Conservation (phyloP, 2,797 vertebrate genomes). For the Sciurus vulgaris region DNA sequence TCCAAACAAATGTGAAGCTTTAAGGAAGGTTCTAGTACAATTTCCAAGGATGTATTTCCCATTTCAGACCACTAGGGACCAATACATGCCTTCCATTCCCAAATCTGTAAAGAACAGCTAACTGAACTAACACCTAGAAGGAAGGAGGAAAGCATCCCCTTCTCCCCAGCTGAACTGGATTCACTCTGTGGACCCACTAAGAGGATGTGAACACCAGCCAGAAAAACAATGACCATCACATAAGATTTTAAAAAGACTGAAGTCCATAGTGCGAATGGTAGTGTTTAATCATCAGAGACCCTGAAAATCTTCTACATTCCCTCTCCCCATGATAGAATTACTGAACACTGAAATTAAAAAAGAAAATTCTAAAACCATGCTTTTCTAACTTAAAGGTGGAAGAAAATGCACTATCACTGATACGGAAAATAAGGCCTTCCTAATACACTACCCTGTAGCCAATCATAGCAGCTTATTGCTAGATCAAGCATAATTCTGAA, state of each 20-base stretch:
- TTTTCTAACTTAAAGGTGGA: not conserved
- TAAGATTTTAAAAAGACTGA: not conserved
- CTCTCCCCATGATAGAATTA: not conserved
- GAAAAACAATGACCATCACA: not conserved
- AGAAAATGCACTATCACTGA: not conserved
- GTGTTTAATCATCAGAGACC: not conserved
- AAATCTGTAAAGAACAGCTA: not conserved
- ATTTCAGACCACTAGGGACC: constrained; percentile 77
- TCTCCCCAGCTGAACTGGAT: not conserved
- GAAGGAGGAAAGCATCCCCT: not conserved
- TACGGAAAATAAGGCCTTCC: constrained; percentile 46
- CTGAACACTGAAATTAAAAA: not conserved
- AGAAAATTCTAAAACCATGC: not conserved
- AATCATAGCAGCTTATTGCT: constrained; percentile 39
- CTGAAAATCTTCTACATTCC: not conserved
- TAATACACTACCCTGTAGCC: constrained; percentile 57
- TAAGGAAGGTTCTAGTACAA: not conserved
- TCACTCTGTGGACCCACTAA: not conserved
- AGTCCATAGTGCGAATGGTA: not conserved
- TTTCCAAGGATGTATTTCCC: constrained; percentile 67
- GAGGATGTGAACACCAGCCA: not conserved
- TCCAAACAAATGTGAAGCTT: constrained; percentile 38
- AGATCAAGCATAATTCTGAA: constrained; percentile 69
- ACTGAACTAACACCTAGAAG: not conserved
- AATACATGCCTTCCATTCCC: not conserved